phyloP scores from a whole-genome alignment of 2,888 invertebrate genomes.

The Leptopilina drosophilae region DNA sequence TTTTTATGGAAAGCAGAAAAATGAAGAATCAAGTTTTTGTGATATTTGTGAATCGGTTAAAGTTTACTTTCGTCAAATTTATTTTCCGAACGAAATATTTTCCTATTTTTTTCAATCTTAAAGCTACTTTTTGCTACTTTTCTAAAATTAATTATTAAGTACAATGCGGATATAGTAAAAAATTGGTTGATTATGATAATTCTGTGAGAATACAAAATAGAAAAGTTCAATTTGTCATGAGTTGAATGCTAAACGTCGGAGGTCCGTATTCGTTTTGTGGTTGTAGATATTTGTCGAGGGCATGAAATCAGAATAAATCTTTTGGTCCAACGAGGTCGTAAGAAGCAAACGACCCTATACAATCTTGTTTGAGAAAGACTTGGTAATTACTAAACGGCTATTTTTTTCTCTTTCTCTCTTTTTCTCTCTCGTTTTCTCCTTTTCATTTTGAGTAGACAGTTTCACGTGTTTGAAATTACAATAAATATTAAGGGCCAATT shows the following conservation, averaged over 20 bases:
- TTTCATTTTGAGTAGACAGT: slow-evolving; percentile 37
- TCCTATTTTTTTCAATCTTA: too few species aligned
- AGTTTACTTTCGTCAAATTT: too few species aligned
- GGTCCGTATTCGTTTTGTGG: not conserved
- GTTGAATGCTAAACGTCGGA: not conserved
- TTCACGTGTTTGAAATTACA: slow-evolving; percentile 72
- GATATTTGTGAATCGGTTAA: too few species aligned
- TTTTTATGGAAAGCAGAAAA: too few species aligned
- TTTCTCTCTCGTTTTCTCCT: slow-evolving; percentile 29
- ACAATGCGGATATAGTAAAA: too few species aligned
- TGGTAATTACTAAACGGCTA: slow-evolving; percentile 52
- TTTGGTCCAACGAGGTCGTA: slow-evolving; percentile 43
- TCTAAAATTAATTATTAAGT: too few species aligned
- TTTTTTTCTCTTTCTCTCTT: not conserved
- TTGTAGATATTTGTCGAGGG: slow-evolving; percentile 26
- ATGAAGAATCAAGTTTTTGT: too few species aligned
- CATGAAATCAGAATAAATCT: slow-evolving; percentile 48
- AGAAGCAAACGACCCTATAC: slow-evolving; percentile 41
- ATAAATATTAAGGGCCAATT: slow-evolving; percentile 71
- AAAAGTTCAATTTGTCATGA: not conserved
- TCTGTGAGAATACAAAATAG: too few species aligned
- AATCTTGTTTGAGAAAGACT: slow-evolving; percentile 49
- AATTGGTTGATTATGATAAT: too few species aligned
- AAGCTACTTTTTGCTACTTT: too few species aligned
- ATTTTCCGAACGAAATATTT: too few species aligned